Conservation (phyloP, 53 echinoderm and acorn worm species). For the Antedon mediterranea region DNA sequence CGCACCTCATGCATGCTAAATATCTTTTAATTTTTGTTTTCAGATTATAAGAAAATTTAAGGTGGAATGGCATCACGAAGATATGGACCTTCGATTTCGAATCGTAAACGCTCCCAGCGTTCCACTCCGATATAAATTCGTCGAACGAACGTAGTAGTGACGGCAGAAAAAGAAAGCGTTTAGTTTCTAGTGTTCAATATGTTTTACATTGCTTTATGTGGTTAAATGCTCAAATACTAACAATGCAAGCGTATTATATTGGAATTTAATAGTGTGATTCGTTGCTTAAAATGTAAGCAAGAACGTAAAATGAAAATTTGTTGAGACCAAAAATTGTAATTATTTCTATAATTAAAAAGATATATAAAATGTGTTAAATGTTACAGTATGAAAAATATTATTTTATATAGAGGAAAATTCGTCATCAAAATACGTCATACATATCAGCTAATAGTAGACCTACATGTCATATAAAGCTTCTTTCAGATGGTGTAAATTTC, state of each 20-base stretch:
- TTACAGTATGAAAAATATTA: neutral
- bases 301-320: neutral
- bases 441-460: too few species aligned
- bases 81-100: conserved; percentile 60
- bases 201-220: too few species aligned
- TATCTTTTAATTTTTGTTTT: conserved; percentile 7
- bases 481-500: too few species aligned
- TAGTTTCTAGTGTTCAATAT: too few species aligned
- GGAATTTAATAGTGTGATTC: too few species aligned
- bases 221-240: too few species aligned
- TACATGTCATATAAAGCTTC: too few species aligned
- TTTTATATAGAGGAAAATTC: neutral
- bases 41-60: conserved; percentile 70
- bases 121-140: conserved; percentile 56
- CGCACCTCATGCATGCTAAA: too few species aligned
- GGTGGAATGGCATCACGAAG: conserved; percentile 86
- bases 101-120: conserved; percentile 71
- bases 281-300: too few species aligned
- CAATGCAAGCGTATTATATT: too few species aligned
- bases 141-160: conserved; percentile 29
- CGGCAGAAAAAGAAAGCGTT: neutral
- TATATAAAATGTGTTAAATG: neutral
- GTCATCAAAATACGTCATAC: neutral
- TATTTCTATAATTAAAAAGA: neutral
- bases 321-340: conserved; percentile 1